Evolutionary conservation across 2,797 vertebrate genomes (phyloP), one percentile per base, ranked within the genome.

Genomic region (Enteromius radiatus): DNA sequence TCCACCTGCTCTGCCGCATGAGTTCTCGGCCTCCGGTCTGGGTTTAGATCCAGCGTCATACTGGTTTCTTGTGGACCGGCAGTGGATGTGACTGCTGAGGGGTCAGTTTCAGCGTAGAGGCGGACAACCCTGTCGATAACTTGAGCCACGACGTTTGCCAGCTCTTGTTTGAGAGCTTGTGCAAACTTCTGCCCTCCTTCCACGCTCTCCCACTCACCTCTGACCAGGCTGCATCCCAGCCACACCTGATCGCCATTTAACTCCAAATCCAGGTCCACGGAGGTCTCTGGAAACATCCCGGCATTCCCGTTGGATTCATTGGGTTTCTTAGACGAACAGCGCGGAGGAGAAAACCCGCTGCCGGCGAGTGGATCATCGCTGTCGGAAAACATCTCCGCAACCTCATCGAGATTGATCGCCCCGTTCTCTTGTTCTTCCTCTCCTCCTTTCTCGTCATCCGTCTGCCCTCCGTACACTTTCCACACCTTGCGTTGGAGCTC

Each of bases 51-150:
- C 65, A 81, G 26, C 49, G 47, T 5, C 78, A 71, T 86, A 31
- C 45, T 76, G 26, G 64, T 80, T 71, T 84, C n/a, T 88, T 89
- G 84, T 87, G 86, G 74, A 84, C 86, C 4, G 85, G 70, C 19
- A 38, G 85, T 31, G 77, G 84, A 71, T 88, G 91, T 9, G 89
- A 90, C 26, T 83, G 90, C 54, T 87, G 90, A 1, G 86, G 89
- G n/a, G 86, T 89, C 80, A n/a, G 89, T 89, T 80, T 94, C 92
- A 0, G 91, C 90, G 87, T 95, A 95, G 7, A 95, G 90, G 73
- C 91, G 91, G 38, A 95, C 93, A 14, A 96, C 95, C 11, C 94
- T 90, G 87, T 96, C 95, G 1, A 96, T 95, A 87, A 95, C 94
- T 12, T 93, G 90, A 1, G 94, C 94, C 86, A 96, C 92, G 0